Conservation (phyloP, 2,888 invertebrate genomes). For the Craniophora ligustri region DNA sequence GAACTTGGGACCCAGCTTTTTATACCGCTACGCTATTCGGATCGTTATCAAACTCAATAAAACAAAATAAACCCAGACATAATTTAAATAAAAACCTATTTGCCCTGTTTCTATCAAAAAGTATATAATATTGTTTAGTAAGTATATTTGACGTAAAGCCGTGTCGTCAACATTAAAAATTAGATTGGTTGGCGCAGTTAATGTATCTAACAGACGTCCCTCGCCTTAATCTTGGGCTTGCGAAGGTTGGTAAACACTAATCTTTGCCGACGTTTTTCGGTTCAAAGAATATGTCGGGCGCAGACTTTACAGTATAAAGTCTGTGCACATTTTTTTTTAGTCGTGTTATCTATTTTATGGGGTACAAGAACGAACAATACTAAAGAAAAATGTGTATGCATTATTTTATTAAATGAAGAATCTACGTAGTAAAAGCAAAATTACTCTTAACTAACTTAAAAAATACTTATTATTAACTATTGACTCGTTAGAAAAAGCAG, state of each 20-base stretch:
- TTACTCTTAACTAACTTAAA: no score
- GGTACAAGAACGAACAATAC: no score
- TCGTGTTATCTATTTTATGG: background rate
- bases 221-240: conserved; percentile 71
- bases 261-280: conserved; percentile 68
- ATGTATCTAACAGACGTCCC: conserved; percentile 65
- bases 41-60: background rate
- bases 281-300: conserved; percentile 60
- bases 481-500: no score
- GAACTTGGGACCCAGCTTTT: background rate
- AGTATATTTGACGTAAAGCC: conserved; percentile 25
- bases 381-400: no score
- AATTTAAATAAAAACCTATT: conserved; percentile 16
- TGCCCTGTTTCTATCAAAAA: conserved; percentile 13
- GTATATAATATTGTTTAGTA: no score
- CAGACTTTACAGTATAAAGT: conserved; percentile 24
- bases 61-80: background rate
- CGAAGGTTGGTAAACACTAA: conserved; percentile 77
- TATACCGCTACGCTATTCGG: no score
- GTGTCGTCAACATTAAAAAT: conserved; percentile 66
- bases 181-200: conserved; percentile 67
- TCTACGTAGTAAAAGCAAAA: no score
- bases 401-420: no score
- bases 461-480: no score
- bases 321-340: no score